Base-by-base conservation (phyloP, 2,888 invertebrate genomes). In the Tinea pellionella region DNA sequence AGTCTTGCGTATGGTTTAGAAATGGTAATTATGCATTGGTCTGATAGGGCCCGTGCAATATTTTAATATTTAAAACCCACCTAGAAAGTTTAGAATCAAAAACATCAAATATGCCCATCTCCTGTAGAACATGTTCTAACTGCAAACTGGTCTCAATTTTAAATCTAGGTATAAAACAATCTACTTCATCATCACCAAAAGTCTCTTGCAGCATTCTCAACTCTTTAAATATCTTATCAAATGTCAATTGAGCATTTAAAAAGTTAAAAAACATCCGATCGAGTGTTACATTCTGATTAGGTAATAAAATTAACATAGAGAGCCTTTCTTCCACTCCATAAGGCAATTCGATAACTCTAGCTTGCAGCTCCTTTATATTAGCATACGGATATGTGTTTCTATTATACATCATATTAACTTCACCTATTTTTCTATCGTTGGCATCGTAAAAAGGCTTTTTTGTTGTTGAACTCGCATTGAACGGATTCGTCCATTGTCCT, bases 341-440 rank as follows among this genome's bases (percentile, higher is more conserved):
- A 0, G 93, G 92, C 60, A 94, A 67, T 70, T 93, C 92, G 0
- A 94, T 74, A 0, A 91, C 89, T 69, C 89, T 88, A 0, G 91
- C 90, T 65, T 90, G 86, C 16, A 93, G 68, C 3, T 81, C 76
- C 55, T 78, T 78, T 18, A 91, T 83, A 60, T 89, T 84, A 0
- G 89, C 80, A 69, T 89, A 92, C 0, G 90, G 89, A 63, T 90
- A 92, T 16, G 86, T 78, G 13, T 84, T 86, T 57, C 88, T 78
- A 64, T 90, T 90, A 64, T 89, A 89, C 94, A 96, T 95, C 93
- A 95, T 94, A 59, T 91, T 89, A 0, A 93, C 92, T 61, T 89
- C 78, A 0, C 90, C 90, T 16, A 87, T 72, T 60, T 80, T 70
- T 6, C 74, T 69, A 7, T 88, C 89, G 2, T 81, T 72, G 57